phyloP scores from a whole-genome alignment of 2,113 vertebrate genomes.

The Meleagris gallopavo region DNA sequence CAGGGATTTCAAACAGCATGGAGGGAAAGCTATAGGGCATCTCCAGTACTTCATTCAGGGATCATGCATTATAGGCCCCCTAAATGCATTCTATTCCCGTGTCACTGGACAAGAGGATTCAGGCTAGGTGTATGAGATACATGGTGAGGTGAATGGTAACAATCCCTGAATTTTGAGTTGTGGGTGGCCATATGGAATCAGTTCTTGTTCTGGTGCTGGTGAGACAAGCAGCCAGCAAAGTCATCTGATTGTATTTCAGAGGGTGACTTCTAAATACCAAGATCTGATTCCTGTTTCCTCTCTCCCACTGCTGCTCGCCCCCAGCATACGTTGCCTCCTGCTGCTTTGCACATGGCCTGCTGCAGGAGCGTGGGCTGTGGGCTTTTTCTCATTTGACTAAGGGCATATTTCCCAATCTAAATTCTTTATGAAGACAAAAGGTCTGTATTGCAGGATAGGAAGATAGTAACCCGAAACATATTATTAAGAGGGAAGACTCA shows the following conservation, averaged over 20 bases:
- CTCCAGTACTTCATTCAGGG: background rate
- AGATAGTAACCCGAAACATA: conserved; percentile 16
- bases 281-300: conserved; percentile 28
- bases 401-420: conserved; percentile 48
- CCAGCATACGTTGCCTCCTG: conserved; percentile 40
- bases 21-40: background rate
- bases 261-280: conserved; percentile 38
- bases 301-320: conserved; percentile 16
- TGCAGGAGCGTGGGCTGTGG: conserved; percentile 29
- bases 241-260: background rate
- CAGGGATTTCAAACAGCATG: background rate
- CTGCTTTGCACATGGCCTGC: conserved; percentile 49
- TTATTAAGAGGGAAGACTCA: conserved; percentile 52
- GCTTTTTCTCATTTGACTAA: conserved; percentile 46
- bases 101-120: background rate
- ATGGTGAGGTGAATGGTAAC: background rate
- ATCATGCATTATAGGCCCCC: background rate
- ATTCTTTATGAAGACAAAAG: conserved; percentile 63
- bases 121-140: background rate
- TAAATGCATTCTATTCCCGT: background rate
- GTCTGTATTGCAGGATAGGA: conserved; percentile 37
- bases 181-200: background rate
- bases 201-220: background rate
- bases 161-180: background rate
- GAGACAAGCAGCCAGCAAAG: background rate